Conservation (phyloP, 1,140 invertebrate species). For the Anadara kagoshimensis region DNA sequence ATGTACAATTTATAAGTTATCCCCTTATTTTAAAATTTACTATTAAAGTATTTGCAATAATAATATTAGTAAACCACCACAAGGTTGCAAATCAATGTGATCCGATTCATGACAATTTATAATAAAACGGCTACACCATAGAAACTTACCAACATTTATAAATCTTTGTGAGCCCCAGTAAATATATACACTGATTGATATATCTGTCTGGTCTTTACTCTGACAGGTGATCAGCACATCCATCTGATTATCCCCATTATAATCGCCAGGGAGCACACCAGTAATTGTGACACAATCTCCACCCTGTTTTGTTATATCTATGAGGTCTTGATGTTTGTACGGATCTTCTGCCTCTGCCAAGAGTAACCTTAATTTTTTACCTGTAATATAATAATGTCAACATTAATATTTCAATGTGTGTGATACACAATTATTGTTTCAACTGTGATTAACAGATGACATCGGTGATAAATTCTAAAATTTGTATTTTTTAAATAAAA, state of each 20-base stretch:
- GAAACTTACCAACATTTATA: slow-evolving; percentile 31
- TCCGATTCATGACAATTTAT: too few relatives aligned
- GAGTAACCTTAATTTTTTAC: slow-evolving; percentile 44
- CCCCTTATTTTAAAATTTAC: too few relatives aligned
- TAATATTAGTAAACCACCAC: too few relatives aligned
- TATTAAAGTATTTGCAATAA: too few relatives aligned
- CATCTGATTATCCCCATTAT: slow-evolving; percentile 95
- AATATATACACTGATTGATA: slow-evolving; percentile 60
- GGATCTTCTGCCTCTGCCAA: slow-evolving; percentile 28
- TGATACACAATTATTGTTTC: too few relatives aligned
- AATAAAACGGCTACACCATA: too few relatives aligned
- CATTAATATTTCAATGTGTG: background rate
- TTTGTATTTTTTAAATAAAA: too few relatives aligned
- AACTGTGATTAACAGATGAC: too few relatives aligned
- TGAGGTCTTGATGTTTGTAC: slow-evolving; percentile 12
- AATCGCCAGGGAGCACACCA: slow-evolving; percentile 91
- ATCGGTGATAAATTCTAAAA: too few relatives aligned
- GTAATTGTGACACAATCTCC: slow-evolving; percentile 56
- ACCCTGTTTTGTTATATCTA: slow-evolving; percentile 17
- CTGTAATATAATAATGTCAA: slow-evolving; percentile 38
- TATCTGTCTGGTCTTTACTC: slow-evolving; percentile 3
- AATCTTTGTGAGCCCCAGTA: slow-evolving; percentile 57
- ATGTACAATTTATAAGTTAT: too few relatives aligned
- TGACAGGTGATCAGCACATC: slow-evolving; percentile 83
- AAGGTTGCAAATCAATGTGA: too few relatives aligned